These are phyloP conservation scores for Halocynthia roretzi DNA, from an alignment of 23 tunicate species.

Conservation along the genomic window DNA sequence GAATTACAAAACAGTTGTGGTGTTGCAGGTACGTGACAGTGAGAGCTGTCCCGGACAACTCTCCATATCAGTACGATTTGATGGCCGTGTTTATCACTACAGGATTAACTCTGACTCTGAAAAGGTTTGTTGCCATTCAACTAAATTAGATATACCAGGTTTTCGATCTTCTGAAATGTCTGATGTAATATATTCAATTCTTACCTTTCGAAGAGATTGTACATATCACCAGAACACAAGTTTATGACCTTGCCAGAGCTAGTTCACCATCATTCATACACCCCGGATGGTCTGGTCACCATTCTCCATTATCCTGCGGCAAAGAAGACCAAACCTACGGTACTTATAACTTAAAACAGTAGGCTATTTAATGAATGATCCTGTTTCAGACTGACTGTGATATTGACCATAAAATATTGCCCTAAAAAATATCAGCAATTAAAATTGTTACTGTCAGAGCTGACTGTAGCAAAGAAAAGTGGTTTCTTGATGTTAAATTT, in stretches of 20 bases:
- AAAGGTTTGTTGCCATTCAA: neutral
- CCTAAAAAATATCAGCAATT: too few species aligned
- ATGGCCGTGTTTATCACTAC: conserved; percentile 85
- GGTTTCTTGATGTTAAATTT: neutral
- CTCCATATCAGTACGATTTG: conserved; percentile 77
- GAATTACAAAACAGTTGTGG: too few species aligned
- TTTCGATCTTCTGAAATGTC: neutral
- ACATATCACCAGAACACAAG: conserved; percentile 76
- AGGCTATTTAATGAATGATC: too few species aligned
- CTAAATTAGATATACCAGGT: too few species aligned
- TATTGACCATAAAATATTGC: neutral
- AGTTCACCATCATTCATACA: conserved; percentile 88
- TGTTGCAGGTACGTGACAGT: conserved; percentile 72
- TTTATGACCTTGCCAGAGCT: conserved; percentile 87
- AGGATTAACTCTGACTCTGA: conserved; percentile 44
- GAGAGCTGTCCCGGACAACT: conserved; percentile 89
- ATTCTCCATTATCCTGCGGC: conserved; percentile 84
- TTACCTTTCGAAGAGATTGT: conserved; percentile 40
- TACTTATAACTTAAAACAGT: conserved; percentile 9
- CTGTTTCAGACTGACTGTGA: neutral
- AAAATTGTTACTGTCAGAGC: too few species aligned
- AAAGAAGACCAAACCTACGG: conserved; percentile 60
- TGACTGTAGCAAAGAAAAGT: neutral
- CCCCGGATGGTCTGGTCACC: conserved; percentile 85
- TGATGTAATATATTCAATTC: neutral